phyloP scores from a whole-genome alignment of 1,140 invertebrate genomes.

The Aphaenogaster floridana region DNA sequence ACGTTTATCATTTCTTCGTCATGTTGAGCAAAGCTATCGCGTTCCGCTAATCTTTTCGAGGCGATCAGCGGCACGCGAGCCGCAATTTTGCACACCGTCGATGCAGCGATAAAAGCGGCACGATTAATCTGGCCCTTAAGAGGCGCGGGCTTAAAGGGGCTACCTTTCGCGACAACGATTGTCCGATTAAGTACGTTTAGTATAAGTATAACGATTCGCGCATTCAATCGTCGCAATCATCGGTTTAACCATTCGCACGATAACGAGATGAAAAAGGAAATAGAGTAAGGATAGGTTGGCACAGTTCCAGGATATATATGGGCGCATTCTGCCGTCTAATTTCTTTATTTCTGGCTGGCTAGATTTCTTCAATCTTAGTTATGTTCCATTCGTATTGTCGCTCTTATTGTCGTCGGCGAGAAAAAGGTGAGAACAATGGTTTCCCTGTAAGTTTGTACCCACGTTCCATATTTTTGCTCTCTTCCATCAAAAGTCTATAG shows the following conservation, averaged over 20 bases:
- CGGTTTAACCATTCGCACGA: background rate
- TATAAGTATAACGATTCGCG: constrained; percentile 9
- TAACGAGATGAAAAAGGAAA: background rate
- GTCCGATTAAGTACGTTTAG: constrained; percentile 36
- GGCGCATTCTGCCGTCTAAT: background rate
- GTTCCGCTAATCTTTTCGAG: constrained; percentile 45
- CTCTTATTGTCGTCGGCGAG: constrained; percentile 9
- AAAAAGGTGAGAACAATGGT: constrained; percentile 20
- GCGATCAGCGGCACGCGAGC: constrained; percentile 44
- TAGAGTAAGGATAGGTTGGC: background rate
- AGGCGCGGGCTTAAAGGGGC: constrained; percentile 29
- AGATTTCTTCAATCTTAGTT: background rate
- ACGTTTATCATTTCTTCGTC: constrained; percentile 53
- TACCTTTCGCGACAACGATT: constrained; percentile 10
- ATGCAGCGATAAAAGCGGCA: constrained; percentile 45
- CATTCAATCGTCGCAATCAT: background rate
- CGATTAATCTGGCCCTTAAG: constrained; percentile 32
- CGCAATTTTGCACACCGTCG: constrained; percentile 43
- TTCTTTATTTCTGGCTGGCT: constrained; percentile 4
- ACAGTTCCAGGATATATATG: background rate
- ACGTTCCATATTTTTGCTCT: constrained; percentile 14
- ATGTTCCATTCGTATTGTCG: background rate
- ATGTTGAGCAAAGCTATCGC: constrained; percentile 40
- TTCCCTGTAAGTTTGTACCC: background rate
- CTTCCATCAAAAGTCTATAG: background rate